Conservation (phyloP, 2,113 vertebrate genomes). For the Phrynosoma blainvillii region DNA sequence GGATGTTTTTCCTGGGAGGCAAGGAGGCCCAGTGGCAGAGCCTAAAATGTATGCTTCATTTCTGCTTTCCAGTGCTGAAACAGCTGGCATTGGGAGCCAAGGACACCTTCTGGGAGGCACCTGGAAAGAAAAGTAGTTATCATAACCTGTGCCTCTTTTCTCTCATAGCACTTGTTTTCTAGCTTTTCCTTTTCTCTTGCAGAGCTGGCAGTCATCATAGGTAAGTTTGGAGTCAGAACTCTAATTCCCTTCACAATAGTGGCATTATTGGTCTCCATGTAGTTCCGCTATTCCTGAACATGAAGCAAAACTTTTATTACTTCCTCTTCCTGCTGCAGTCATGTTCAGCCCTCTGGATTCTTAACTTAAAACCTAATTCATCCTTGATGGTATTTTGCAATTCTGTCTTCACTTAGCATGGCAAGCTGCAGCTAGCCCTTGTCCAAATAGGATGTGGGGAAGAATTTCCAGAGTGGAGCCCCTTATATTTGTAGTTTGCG, state of each 20-base stretch:
- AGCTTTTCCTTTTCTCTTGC: slow-evolving; percentile 5
- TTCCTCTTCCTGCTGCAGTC: background rate
- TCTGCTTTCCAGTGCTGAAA: background rate
- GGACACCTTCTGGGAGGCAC: background rate
- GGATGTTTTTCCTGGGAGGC: background rate
- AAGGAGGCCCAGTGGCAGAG: background rate
- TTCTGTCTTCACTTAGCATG: background rate
- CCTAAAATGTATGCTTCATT: background rate
- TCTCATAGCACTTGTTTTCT: background rate
- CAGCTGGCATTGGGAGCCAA: background rate
- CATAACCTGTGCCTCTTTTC: background rate
- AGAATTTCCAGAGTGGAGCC: background rate
- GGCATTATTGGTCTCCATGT: background rate
- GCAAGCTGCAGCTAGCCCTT: background rate
- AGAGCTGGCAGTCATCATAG: background rate
- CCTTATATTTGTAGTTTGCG: background rate
- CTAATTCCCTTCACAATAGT: background rate
- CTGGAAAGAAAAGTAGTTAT: background rate
- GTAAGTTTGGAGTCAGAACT: slow-evolving; percentile 4
- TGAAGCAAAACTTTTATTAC: background rate
- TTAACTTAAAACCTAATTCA: background rate
- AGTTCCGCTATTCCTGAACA: background rate
- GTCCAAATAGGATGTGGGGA: background rate
- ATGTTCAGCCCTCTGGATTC: background rate
- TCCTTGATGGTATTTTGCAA: background rate